Conservation (phyloP, 2,797 vertebrate genomes). For the Macroramphosus scolopax region DNA sequence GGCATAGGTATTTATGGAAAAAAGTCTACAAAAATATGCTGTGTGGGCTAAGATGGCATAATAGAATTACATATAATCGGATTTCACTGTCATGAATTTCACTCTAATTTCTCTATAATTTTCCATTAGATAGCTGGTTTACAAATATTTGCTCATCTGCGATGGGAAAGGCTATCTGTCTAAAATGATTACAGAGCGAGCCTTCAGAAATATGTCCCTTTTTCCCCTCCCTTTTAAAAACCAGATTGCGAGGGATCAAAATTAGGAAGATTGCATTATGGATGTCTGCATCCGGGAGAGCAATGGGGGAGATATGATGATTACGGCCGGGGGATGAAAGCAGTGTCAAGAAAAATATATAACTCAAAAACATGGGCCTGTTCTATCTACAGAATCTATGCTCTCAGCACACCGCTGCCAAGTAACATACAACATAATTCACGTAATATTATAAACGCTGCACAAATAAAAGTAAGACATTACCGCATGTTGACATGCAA, state of each 20-base stretch:
- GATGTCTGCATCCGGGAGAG: slow-evolving; percentile 85
- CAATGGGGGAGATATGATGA: slow-evolving; percentile 84
- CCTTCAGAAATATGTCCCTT: slow-evolving; percentile 84
- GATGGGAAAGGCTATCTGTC: slow-evolving; percentile 99
- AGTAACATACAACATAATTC: slow-evolving; percentile 62
- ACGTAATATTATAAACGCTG: slow-evolving; percentile 56
- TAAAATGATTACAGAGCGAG: slow-evolving; percentile 96
- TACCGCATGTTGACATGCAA: slow-evolving; percentile 40
- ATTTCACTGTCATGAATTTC: slow-evolving; percentile 99
- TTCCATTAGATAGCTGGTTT: slow-evolving; percentile 99
- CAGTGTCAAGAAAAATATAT: slow-evolving; percentile 82
- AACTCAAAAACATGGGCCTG: slow-evolving; percentile 77
- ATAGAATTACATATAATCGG: slow-evolving; percentile 99
- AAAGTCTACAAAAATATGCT: slow-evolving; percentile 99
- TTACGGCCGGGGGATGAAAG: slow-evolving; percentile 83
- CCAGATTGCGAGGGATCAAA: slow-evolving; percentile 86
- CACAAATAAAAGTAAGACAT: slow-evolving; percentile 37
- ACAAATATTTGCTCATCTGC: slow-evolving; percentile 99
- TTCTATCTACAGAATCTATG: slow-evolving; percentile 76
- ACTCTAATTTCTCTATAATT: slow-evolving; percentile 99
- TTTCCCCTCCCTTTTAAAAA: slow-evolving; percentile 82
- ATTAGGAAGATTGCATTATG: slow-evolving; percentile 87
- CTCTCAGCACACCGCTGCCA: slow-evolving; percentile 67
- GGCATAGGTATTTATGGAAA: slow-evolving; percentile 99
- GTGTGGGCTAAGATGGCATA: slow-evolving; percentile 99